Base-by-base conservation (phyloP, 1,140 invertebrate species). In the Drosophila hydei region DNA sequence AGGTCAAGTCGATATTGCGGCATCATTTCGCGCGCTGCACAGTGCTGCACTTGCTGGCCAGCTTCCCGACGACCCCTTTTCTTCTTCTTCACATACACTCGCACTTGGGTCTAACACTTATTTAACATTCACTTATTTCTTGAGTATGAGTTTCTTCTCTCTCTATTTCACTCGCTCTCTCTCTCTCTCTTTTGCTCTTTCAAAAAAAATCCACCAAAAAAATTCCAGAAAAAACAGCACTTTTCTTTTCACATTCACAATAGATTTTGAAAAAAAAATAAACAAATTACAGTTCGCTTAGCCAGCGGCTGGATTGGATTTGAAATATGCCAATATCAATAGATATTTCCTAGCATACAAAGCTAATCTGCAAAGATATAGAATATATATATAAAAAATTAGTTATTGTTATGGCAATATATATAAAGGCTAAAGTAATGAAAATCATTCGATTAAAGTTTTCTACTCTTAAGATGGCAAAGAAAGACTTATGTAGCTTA, bases 21-120 rank as follows among this genome's bases (percentile, higher is more conserved):
- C 63, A 68, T 72, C 56, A 59, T 72, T 68, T 68, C 69, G 69
- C 55, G 64, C 70, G 59, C 36, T 43, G 58, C 54, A 58, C 38
- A 42, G 38, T 42, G 38, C 11, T 54, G 65, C 55, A 27, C 16
- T 58, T 47, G 54, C 69, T 52, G 69, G 27, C 54, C 62, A 48
- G 61, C 61, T 43, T 51, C 52, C 21, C 47, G 40, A 33, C 60
- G 23, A 47, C 60, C 61, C n/a, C 16, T 40, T 5, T 38, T 23
- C 38, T 16, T 42, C 38, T 16, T 42, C 38, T 16, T 42, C 38
- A 42, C 38, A 42, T 16, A 16, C 38, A 16, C 38, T 30, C 27
- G 36, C 42, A 47, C 40, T 64, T 55, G 18, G n/a, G 9, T 18
- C 21, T 42, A 40, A 18, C 56, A 61, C 65, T 68, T 68, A 2